Evolutionary conservation across 2,888 invertebrate genomes (phyloP), one percentile per base, ranked within the genome.

Genomic region (Acleris holmiana): DNA sequence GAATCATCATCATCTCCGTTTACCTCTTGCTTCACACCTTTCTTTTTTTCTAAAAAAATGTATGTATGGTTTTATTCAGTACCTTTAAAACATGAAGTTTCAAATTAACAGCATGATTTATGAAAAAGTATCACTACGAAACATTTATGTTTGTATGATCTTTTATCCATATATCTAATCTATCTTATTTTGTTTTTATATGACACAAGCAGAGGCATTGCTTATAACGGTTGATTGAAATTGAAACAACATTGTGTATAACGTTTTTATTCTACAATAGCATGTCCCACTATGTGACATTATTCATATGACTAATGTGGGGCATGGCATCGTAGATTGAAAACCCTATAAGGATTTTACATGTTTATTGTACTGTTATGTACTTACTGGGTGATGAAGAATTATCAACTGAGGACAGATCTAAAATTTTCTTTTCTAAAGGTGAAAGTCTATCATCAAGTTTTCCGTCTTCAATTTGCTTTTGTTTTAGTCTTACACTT

Each of bases 391-490:
- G 65, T 47, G 70, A 69, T 15, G 69, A 56, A 48, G 77, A 59
- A 71, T 79, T 82, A 13, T 75, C 74, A 62, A 76, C 74, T 55
- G 49, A 46, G 70, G 80, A 79, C 6, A 88, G 72, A 15, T 76
- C 73, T 59, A 84, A 75, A 62, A 90, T 86, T 69, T 81, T 86
- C 59, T 79, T 76, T 70, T 90, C 89, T 55, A 88, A 64, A 18
- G 77, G 71, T 57, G 82, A 76, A 3, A 90, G 70, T 49, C 69
- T 71, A 8, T 83, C 79, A 57, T 76, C 70, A 4, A 80, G 49
- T 73, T 80, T 85, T 6, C 88, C 88, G 70, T 84, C 77, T 35
- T 81, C 79, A 51, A 88, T 86, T 68, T 85, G 84, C 70, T 79
- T 85, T 66, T 85, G 80, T 77, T 88, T 90, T 2, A 83, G 69